Conservation (phyloP, 2,797 vertebrate genomes). For the Centropyge bicolor region DNA sequence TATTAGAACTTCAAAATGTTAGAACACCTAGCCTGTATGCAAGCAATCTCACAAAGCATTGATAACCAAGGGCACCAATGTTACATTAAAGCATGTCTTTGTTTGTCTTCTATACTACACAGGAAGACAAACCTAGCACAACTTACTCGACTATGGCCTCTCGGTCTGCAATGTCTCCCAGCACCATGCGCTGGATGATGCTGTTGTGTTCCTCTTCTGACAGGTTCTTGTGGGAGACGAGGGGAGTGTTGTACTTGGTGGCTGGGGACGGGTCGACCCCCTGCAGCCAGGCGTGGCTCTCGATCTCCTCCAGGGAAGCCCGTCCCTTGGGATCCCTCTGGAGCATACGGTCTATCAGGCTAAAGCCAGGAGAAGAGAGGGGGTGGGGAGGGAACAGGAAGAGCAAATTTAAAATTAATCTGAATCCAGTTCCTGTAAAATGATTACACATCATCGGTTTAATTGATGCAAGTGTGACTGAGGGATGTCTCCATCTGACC, state of each 20-base stretch:
- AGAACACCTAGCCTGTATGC: too few relatives aligned
- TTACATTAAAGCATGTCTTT: too few relatives aligned
- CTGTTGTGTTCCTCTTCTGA: constrained; percentile 98
- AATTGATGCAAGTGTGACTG: background rate
- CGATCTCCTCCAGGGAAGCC: constrained; percentile 96
- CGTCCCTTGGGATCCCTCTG: constrained; percentile 95
- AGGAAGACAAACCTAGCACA: background rate
- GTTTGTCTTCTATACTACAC: too few relatives aligned
- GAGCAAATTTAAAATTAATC: background rate
- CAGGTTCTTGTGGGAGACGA: constrained; percentile 97
- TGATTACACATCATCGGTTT: background rate
- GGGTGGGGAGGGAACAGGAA: background rate
- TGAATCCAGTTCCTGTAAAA: background rate
- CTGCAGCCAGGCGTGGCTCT: constrained; percentile 95
- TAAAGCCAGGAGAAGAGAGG: constrained; percentile 61
- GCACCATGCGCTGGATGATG: constrained; percentile 98
- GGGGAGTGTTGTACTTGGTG: constrained; percentile 95
- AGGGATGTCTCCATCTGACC: background rate
- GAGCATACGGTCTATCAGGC: constrained; percentile 97
- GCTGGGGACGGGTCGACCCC: constrained; percentile 98
- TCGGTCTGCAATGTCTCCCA: constrained; percentile 95
- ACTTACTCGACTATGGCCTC: constrained; percentile 95
- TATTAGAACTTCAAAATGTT: too few relatives aligned
- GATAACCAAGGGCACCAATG: too few relatives aligned
- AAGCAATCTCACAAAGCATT: too few relatives aligned